Percentiles rank a stretch among this genome's conserved stretches.
Conservation (phyloP, 2,888 invertebrate genomes). For the Dendrolimus pini region DNA sequence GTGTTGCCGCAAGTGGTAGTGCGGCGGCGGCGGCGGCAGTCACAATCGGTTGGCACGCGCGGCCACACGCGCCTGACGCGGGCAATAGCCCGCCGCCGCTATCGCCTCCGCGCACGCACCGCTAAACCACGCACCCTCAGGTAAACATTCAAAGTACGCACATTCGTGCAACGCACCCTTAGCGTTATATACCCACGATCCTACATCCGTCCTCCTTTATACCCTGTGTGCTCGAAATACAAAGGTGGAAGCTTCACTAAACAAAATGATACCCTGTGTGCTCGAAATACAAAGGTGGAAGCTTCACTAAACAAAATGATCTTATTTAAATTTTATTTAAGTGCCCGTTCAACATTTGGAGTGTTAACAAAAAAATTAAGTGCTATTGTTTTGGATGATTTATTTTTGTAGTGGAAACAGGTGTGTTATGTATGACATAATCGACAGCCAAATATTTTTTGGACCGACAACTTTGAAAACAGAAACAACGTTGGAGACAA, state of each 20-base stretch:
- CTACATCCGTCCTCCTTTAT: constrained; percentile 11
- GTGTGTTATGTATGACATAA: constrained; percentile 37
- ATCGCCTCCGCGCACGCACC: constrained; percentile 41
- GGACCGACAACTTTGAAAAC: neutral
- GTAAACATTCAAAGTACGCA: constrained; percentile 41
- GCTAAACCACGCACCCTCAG: constrained; percentile 44
- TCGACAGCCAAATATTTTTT: constrained; percentile 13
- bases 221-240: constrained; percentile 32
- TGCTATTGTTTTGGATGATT: constrained; percentile 36
- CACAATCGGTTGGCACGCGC: constrained; percentile 61
- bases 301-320: constrained; percentile 1
- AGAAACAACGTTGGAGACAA: neutral
- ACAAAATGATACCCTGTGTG: constrained; percentile 16
- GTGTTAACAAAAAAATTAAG: constrained; percentile 45
- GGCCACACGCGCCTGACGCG: constrained; percentile 65
- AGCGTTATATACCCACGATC: constrained; percentile 12
- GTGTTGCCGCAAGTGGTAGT: constrained; percentile 21
- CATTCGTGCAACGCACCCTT: constrained; percentile 13
- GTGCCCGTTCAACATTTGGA: constrained; percentile 42
- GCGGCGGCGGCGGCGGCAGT: constrained; percentile 48
- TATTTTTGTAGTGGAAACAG: constrained; percentile 48
- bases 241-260: too few relatives aligned
- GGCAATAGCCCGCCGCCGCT: constrained; percentile 41
- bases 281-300: constrained; percentile 24
- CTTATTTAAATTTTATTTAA: constrained; percentile 27